phyloP scores from a whole-genome alignment of 2,797 vertebrate species.

The Hapalemur alaotrensis region DNA sequence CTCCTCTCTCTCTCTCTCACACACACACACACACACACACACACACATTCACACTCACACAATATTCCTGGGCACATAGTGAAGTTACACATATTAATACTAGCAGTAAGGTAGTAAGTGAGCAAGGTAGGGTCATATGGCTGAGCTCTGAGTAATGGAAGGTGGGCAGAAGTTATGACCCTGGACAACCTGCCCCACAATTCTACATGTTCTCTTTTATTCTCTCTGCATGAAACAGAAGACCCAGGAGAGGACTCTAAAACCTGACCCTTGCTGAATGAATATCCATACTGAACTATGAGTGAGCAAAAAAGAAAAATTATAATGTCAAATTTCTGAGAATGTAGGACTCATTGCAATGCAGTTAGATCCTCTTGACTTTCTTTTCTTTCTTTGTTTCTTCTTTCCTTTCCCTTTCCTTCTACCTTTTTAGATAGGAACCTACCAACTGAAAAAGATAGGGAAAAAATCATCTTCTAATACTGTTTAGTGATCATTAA shows the following conservation, averaged over 20 bases:
- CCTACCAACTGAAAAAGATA: neutral
- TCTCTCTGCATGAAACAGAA: neutral
- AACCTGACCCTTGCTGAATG: neutral
- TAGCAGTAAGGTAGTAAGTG: neutral
- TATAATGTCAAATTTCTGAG: neutral
- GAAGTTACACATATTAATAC: neutral
- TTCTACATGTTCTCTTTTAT: neutral
- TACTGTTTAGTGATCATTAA: neutral
- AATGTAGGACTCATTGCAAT: neutral
- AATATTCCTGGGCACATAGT: neutral
- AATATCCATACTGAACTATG: neutral
- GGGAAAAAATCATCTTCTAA: neutral
- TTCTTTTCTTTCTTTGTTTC: neutral
- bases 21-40: neutral
- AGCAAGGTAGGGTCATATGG: neutral
- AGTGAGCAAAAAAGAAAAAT: neutral
- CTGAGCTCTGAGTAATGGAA: neutral
- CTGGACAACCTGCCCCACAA: neutral
- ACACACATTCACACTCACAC: too few species aligned
- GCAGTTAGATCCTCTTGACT: neutral
- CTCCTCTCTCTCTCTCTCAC: neutral
- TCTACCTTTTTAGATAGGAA: neutral
- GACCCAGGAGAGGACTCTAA: neutral
- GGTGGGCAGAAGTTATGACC: neutral
- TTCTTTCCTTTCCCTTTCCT: neutral